Evolutionary conservation across 2,888 invertebrate species (phyloP).

Genomic region (Brachypalpus laphriformis): DNA sequence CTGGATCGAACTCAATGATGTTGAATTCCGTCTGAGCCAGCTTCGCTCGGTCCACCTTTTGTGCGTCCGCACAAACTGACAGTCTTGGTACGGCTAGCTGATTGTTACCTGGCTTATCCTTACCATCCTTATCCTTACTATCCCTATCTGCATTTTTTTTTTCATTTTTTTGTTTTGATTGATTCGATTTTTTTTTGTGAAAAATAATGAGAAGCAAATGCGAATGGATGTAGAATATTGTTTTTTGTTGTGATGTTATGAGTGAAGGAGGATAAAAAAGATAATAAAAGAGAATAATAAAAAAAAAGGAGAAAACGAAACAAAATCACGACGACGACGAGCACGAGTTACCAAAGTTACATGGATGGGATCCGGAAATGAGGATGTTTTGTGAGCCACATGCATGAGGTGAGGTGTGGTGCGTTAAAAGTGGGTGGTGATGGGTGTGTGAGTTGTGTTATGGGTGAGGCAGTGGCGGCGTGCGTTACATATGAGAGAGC

Average conservation of each 20-base stretch:
- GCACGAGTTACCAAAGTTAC: conserved; percentile 49
- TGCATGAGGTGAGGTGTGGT: conserved; percentile 45
- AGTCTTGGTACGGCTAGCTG: conserved; percentile 93
- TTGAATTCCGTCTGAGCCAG: conserved; percentile 97
- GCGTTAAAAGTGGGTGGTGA: conserved; percentile 20
- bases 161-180: conserved; percentile 50
- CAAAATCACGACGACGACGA: conserved; percentile 40
- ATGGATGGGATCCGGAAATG: conserved; percentile 59
- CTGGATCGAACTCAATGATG: conserved; percentile 97
- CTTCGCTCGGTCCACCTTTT: conserved; percentile 96
- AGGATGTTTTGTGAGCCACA: conserved; percentile 8
- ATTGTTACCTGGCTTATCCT: conserved; percentile 88
- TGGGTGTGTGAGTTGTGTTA: conserved; percentile 6
- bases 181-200: conserved; percentile 29
- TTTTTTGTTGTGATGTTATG: conserved; percentile 42
- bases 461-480: conserved; percentile 9
- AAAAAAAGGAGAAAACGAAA: conserved; percentile 20
- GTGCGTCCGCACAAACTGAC: conserved; percentile 96
- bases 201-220: conserved; percentile 64
- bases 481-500: conserved; percentile 18
- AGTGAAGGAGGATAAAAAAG: conserved; percentile 53
- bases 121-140: conserved; percentile 90
- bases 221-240: conserved; percentile 56
- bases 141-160: conserved; percentile 87
- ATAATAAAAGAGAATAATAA: conserved; percentile 36